phyloP scores from a whole-genome alignment of 1,140 invertebrate genomes.

The Neotoxoptera formosana region DNA sequence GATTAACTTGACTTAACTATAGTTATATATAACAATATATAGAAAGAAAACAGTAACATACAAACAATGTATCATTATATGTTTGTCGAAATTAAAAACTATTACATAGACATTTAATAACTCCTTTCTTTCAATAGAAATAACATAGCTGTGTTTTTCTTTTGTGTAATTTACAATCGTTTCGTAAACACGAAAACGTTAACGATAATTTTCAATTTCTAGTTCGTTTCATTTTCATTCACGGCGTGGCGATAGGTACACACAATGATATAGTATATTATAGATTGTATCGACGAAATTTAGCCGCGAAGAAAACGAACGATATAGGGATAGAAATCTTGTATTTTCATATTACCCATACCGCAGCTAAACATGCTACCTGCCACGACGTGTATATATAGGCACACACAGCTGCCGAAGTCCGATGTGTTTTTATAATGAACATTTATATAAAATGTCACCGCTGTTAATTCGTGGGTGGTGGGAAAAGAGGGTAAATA shows the following conservation, averaged over 20 bases:
- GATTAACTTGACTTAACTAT: not conserved
- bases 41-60: not conserved
- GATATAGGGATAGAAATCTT: not conserved
- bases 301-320: conserved; percentile 7
- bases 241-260: too few species aligned
- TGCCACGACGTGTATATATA: not conserved
- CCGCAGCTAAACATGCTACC: not conserved
- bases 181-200: not conserved
- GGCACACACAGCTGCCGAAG: not conserved
- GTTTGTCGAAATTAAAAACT: not conserved
- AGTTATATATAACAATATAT: not conserved
- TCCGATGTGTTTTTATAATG: not conserved
- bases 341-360: not conserved
- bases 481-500: too few species aligned
- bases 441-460: conserved; percentile 9
- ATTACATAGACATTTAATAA: conserved; percentile 7
- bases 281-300: not conserved
- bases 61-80: not conserved
- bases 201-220: conserved; percentile 1
- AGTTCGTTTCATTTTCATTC: not conserved
- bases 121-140: not conserved
- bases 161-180: not conserved
- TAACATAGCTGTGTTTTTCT: not conserved
- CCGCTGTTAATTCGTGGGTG: not conserved
- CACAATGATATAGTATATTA: conserved; percentile 1